Evolutionary conservation across 2,113 vertebrate genomes (phyloP).

Genomic region (Cairina moschata): DNA sequence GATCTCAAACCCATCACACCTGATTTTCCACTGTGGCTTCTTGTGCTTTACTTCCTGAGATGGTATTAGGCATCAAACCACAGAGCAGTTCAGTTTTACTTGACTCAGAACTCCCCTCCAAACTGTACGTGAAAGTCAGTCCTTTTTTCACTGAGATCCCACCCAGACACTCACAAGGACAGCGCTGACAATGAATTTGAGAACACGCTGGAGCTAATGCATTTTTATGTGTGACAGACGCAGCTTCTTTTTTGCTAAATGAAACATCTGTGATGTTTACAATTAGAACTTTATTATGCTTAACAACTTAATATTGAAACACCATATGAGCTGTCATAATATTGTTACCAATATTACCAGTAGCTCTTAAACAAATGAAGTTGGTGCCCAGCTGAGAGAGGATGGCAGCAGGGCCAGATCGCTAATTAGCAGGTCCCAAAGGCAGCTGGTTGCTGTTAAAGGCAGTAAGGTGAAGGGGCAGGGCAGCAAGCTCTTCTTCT

Average conservation of each 20-base stretch:
- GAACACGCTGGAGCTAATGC: fast-evolving
- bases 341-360: neutral
- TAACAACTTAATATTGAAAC: neutral
- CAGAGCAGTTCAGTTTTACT: neutral
- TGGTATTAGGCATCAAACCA: neutral
- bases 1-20: neutral
- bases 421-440: neutral
- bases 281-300: neutral
- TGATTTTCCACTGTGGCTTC: neutral
- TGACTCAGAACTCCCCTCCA: neutral
- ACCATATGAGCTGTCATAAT: neutral
- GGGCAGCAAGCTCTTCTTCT: neutral
- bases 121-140: neutral
- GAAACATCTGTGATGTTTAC: neutral
- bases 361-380: neutral
- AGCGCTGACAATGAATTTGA: neutral
- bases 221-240: neutral
- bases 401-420: neutral
- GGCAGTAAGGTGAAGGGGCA: neutral
- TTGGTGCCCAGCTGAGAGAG: neutral
- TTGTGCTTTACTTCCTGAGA: neutral
- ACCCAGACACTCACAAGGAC: neutral
- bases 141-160: neutral
- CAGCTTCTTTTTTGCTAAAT: neutral
- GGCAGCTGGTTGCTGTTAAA: neutral